phyloP scores from a whole-genome alignment of 2,888 invertebrate genomes.

The Chloroclystis v-ata region DNA sequence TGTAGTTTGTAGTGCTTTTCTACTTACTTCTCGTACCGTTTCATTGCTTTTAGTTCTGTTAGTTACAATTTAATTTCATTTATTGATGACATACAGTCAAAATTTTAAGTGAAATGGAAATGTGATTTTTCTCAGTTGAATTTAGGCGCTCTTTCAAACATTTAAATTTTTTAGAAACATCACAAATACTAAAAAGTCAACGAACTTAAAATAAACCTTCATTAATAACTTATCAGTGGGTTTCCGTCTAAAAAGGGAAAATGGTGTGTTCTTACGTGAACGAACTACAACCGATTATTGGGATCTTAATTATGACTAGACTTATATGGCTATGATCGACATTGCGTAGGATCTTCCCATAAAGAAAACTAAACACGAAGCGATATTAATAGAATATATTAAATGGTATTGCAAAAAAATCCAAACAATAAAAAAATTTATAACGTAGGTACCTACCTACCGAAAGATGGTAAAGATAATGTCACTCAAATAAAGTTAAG shows the following conservation, averaged over 20 bases:
- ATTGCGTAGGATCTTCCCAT: not conserved
- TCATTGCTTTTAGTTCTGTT: conserved; percentile 10
- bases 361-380: too few relatives aligned
- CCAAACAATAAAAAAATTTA: too few relatives aligned
- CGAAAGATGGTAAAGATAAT: too few relatives aligned
- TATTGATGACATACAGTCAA: too few relatives aligned
- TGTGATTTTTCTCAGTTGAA: too few relatives aligned
- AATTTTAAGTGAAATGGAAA: too few relatives aligned
- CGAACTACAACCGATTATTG: conserved; percentile 10
- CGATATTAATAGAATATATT: too few relatives aligned
- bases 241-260: conserved; percentile 48
- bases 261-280: conserved; percentile 25
- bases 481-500: too few relatives aligned
- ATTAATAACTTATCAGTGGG: conserved; percentile 1
- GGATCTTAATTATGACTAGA: not conserved
- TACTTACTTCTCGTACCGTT: conserved; percentile 26
- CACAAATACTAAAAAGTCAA: not conserved
- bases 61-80: not conserved
- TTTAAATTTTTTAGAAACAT: too few relatives aligned
- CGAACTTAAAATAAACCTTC: not conserved
- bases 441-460: too few relatives aligned
- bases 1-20: conserved; percentile 33
- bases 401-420: too few relatives aligned
- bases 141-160: too few relatives aligned
- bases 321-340: not conserved